These are phyloP conservation scores for Microctenopoma stevenorrisi DNA, from an alignment of 2,797 vertebrate species.

Conservation along the genomic window DNA sequence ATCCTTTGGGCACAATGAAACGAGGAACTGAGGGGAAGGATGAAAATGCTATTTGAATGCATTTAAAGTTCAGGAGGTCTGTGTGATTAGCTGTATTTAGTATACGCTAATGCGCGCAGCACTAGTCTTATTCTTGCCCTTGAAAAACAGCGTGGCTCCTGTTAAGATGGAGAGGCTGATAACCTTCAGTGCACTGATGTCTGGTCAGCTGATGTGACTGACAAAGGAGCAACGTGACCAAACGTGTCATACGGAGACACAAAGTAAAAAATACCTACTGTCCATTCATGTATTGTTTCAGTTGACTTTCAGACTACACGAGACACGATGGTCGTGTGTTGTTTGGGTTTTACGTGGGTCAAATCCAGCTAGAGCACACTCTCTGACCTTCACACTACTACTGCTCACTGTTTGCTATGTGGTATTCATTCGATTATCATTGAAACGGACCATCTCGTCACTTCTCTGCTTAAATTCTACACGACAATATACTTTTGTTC, in stretches of 20 bases:
- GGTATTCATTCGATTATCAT: too few relatives aligned
- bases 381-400: constrained; percentile 6
- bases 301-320: too few relatives aligned
- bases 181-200: constrained; percentile 5
- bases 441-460: neutral
- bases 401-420: neutral
- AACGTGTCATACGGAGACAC: too few relatives aligned
- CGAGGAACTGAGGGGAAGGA: too few relatives aligned
- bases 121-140: constrained; percentile 2
- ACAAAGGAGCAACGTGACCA: too few relatives aligned
- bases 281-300: too few relatives aligned
- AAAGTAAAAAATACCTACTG: too few relatives aligned
- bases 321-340: neutral
- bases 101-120: neutral
- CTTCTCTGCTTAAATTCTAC: neutral
- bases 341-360: constrained; percentile 1
- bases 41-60: too few relatives aligned
- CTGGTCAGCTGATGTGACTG: too few relatives aligned
- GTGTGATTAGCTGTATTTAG: neutral
- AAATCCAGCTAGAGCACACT: neutral
- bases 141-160: constrained; percentile 10
- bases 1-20: too few relatives aligned
- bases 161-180: constrained; percentile 20
- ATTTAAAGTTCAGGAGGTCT: too few relatives aligned
- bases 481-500: neutral